Percentiles rank a stretch among this genome's conserved stretches.
phyloP scores from a whole-genome alignment of 2,888 invertebrate genomes.

The Agonopterix alstromeriana region DNA sequence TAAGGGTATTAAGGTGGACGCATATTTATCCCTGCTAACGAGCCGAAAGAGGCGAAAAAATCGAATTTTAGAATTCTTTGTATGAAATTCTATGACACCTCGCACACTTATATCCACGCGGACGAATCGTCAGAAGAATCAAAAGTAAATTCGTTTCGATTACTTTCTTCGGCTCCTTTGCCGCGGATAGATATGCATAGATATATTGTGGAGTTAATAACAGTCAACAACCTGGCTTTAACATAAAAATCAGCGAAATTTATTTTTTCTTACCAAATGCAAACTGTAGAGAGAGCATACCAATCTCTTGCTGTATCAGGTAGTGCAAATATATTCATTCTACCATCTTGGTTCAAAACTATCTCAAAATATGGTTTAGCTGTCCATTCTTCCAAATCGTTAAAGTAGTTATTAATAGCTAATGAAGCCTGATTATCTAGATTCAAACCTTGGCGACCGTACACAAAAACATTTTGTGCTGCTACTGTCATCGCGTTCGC shows the following conservation, averaged over 20 bases:
- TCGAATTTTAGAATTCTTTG: too few relatives aligned
- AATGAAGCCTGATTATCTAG: constrained; percentile 40
- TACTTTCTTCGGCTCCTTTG: too few relatives aligned
- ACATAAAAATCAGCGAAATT: background rate
- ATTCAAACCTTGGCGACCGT: constrained; percentile 31
- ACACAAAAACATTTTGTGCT: constrained; percentile 33
- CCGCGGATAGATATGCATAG: too few relatives aligned
- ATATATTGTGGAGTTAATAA: too few relatives aligned
- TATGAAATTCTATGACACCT: too few relatives aligned
- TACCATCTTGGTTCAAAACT: constrained; percentile 38
- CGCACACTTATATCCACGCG: too few relatives aligned
- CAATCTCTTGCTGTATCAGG: constrained; percentile 53
- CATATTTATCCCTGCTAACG: too few relatives aligned
- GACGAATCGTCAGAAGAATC: too few relatives aligned
- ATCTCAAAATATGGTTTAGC: constrained; percentile 41
- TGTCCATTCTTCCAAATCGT: constrained; percentile 48
- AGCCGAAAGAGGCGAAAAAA: too few relatives aligned
- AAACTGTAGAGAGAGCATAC: constrained; percentile 51
- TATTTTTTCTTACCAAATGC: constrained; percentile 52
- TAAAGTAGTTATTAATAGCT: constrained; percentile 44
- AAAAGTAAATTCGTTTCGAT: too few relatives aligned
- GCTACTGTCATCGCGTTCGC: constrained; percentile 38
- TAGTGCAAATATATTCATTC: constrained; percentile 44
- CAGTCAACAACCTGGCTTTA: too few relatives aligned
- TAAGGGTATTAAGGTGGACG: too few relatives aligned